Percentiles rank a stretch among this genome's conserved stretches.
phyloP scores from a whole-genome alignment of 2,113 vertebrate species.

The Eleginops maclovinus region DNA sequence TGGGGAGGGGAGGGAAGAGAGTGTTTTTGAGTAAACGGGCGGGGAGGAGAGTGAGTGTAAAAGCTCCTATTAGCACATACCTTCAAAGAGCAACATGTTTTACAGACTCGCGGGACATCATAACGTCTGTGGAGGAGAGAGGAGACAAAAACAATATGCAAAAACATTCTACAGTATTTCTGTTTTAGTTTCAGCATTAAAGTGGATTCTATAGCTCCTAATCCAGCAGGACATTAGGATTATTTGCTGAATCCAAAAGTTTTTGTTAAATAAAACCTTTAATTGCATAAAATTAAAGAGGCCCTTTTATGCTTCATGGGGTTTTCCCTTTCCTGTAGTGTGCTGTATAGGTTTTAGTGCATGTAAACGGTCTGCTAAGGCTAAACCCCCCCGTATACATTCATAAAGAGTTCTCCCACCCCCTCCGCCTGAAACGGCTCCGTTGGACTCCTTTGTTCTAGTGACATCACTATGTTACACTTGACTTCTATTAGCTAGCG shows the following conservation, averaged over 20 bases:
- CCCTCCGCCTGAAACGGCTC: too few relatives aligned
- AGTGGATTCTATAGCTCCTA: background rate
- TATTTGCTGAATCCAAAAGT: background rate
- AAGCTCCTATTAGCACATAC: constrained; percentile 78
- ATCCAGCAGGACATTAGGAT: background rate
- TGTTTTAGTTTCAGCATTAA: background rate
- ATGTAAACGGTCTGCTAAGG: too few relatives aligned
- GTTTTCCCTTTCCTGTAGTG: too few relatives aligned
- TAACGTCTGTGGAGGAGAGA: constrained; percentile 45
- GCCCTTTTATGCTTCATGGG: too few relatives aligned
- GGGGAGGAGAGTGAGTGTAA: constrained; percentile 73
- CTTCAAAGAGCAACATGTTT: constrained; percentile 76
- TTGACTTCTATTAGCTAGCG: too few relatives aligned
- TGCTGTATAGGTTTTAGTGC: too few relatives aligned
- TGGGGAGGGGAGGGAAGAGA: constrained; percentile 52
- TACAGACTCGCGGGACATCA: constrained; percentile 70
- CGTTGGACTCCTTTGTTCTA: too few relatives aligned
- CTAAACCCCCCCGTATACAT: too few relatives aligned
- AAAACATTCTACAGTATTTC: background rate
- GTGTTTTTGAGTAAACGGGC: constrained; percentile 62
- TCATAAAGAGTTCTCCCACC: too few relatives aligned
- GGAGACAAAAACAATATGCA: background rate
- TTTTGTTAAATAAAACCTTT: background rate
- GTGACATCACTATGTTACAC: too few relatives aligned
- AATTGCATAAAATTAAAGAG: too few relatives aligned